Evolutionary conservation across 2,113 vertebrate genomes (phyloP).

Genomic region (Cercopithecus mona): DNA sequence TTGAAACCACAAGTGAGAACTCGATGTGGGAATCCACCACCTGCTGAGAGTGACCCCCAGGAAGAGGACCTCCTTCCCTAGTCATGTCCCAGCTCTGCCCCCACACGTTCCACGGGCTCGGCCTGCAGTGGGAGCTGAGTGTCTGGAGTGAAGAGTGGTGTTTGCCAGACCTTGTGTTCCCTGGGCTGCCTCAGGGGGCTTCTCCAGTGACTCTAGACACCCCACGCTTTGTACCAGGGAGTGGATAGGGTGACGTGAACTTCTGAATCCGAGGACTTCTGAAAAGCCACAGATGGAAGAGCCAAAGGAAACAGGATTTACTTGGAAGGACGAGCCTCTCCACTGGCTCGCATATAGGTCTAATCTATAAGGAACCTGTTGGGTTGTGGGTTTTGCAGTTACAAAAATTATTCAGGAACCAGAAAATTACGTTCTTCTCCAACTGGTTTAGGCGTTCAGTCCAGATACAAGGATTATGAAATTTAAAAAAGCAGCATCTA

Average conservation of each 20-base stretch:
- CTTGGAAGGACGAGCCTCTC: neutral
- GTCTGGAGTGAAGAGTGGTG: neutral
- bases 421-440: neutral
- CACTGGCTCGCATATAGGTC: fast-evolving
- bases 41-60: neutral
- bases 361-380: neutral
- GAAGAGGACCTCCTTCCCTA: fast-evolving
- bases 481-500: neutral
- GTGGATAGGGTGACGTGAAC: neutral
- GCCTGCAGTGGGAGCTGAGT: neutral
- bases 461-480: neutral
- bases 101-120: fast-evolving
- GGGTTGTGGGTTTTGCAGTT: neutral
- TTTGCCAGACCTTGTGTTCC: neutral
- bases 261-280: neutral
- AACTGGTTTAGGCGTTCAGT: neutral
- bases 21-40: fast-evolving
- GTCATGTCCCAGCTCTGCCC: neutral
- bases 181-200: neutral
- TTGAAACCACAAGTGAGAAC: neutral
- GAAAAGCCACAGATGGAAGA: neutral
- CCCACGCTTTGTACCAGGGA: neutral
- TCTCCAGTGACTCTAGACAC: neutral
- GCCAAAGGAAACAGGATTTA: neutral
- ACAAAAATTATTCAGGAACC: neutral